Conservation (phyloP, 2,888 invertebrate genomes). For the Myathropa florea region DNA sequence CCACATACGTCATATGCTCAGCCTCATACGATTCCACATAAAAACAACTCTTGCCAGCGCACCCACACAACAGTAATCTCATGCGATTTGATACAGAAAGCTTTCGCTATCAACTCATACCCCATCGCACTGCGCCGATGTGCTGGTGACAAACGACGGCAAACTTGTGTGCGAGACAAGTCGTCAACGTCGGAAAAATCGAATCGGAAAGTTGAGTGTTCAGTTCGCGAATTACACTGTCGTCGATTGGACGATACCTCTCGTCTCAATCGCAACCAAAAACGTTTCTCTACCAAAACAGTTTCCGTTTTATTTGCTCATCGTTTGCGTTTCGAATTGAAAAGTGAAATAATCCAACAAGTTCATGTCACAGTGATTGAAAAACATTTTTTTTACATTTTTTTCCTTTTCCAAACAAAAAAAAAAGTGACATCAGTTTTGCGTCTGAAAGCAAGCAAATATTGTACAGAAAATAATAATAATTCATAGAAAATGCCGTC, state of each 20-base stretch:
- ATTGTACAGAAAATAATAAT: neutral
- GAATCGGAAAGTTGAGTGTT: constrained; percentile 34
- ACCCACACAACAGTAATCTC: neutral
- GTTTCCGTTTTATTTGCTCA: constrained; percentile 4
- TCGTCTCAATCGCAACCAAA: constrained; percentile 34
- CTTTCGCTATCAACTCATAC: neutral
- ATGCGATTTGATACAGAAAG: neutral
- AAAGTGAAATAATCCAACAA: constrained; percentile 27
- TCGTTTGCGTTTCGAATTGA: constrained; percentile 2
- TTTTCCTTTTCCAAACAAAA: neutral
- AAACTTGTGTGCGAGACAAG: constrained; percentile 8
- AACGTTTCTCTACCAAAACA: constrained; percentile 12
- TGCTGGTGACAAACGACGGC: neutral
- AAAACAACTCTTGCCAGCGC: neutral
- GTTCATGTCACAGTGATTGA: constrained; percentile 47
- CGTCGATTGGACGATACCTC: constrained; percentile 38
- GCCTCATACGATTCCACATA: neutral
- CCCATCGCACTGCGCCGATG: constrained; percentile 12
- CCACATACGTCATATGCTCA: neutral
- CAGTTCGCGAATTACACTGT: constrained; percentile 63
- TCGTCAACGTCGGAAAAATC: constrained; percentile 36
- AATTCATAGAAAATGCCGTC: constrained; percentile 81
- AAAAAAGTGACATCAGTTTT: constrained; percentile 24
- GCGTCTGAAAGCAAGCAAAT: constrained; percentile 3
- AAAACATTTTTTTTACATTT: constrained; percentile 16